These are phyloP conservation scores for Anarhynchus alexandrinus DNA, from an alignment of 2,113 vertebrate species.

Conservation along the genomic window DNA sequence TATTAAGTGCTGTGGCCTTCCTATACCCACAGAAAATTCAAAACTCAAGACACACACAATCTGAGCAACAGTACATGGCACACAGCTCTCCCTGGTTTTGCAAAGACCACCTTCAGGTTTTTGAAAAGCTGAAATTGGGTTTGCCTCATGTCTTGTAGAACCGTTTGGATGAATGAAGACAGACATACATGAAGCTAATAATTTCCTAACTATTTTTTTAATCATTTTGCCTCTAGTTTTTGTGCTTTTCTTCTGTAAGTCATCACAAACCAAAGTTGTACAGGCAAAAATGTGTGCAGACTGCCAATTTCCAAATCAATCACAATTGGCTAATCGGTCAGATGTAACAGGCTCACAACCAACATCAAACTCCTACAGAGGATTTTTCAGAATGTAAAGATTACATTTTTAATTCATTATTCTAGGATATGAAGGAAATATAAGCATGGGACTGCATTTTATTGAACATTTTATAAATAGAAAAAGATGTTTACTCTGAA, in stretches of 20 bases:
- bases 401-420: neutral
- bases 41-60: neutral
- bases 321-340: neutral
- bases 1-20: neutral
- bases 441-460: neutral
- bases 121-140: neutral
- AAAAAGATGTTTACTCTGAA: neutral
- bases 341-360: neutral
- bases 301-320: neutral
- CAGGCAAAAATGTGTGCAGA: neutral
- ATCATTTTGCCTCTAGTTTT: neutral
- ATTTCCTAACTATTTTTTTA: neutral
- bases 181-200: neutral
- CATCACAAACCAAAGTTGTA: neutral
- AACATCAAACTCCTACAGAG: neutral
- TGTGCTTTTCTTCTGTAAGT: neutral
- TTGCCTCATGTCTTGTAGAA: neutral
- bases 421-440: neutral
- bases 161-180: neutral
- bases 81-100: neutral
- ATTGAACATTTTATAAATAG: neutral
- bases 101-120: neutral
- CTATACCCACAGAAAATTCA: neutral
- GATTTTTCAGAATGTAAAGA: neutral
- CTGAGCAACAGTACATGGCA: neutral